These are phyloP conservation scores for Chrysochloris asiatica DNA, from an alignment of 2,113 vertebrate species.

Conservation along the genomic window DNA sequence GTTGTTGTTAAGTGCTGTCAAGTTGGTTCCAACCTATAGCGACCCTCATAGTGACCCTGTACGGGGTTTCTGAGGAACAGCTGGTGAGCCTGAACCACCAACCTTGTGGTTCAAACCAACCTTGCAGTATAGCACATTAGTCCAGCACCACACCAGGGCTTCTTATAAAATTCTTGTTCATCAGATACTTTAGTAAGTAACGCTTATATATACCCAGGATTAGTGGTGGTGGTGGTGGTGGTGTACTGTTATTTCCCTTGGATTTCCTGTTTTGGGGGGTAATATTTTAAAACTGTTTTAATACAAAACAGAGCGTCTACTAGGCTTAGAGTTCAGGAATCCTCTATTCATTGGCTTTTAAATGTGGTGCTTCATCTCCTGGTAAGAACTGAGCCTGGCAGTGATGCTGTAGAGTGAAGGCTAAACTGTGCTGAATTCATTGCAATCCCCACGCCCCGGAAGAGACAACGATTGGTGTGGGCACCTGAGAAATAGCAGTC, in stretches of 20 bases:
- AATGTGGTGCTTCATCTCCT: background rate
- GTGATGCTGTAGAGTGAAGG: background rate
- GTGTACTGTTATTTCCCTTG: background rate
- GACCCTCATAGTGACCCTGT: no score
- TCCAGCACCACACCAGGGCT: background rate
- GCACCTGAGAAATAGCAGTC: background rate
- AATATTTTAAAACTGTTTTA: background rate
- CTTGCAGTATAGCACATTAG: no score
- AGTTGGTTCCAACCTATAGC: no score
- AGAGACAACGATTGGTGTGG: background rate
- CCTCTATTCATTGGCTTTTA: background rate
- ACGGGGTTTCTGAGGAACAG: no score
- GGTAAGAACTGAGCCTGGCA: slow-evolving; percentile 27
- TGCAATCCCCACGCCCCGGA: background rate
- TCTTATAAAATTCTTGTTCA: background rate
- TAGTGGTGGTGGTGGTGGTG: no score
- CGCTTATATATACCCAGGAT: background rate
- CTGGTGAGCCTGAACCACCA: no score
- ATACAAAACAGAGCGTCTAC: background rate
- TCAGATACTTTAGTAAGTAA: background rate
- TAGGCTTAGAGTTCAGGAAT: background rate
- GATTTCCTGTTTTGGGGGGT: background rate
- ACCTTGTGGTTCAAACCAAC: no score
- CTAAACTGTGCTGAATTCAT: background rate
- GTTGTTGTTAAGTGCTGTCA: no score